These are phyloP conservation scores for roundworm (Caenorhabditis elegans) DNA, from an alignment of 1,140 invertebrate genomes.

Conservation along the genomic window WBcel235 BX284602.5:406501-407000, in stretches of 20 bases:
- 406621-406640: slow-evolving; percentile 34
- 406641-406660: slow-evolving; percentile 42
- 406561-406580: neutral
- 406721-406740: slow-evolving; percentile 8
- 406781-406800: neutral
- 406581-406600: neutral
- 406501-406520: slow-evolving; percentile 17
- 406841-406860: no score
- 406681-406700: slow-evolving; percentile 31
- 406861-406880: no score
- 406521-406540: neutral
- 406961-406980: no score
- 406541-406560: slow-evolving; percentile 34
- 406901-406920: no score
- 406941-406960: no score
- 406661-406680: slow-evolving; percentile 31
- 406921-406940: no score
- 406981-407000: no score
- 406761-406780: neutral
- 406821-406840: no score
- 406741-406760: neutral
- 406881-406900: no score
- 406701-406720: slow-evolving; percentile 33
- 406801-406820: neutral
- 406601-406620: slow-evolving; percentile 34